phyloP scores from a whole-genome alignment of 2,888 invertebrate genomes.

The Cephus rjabovi region DNA sequence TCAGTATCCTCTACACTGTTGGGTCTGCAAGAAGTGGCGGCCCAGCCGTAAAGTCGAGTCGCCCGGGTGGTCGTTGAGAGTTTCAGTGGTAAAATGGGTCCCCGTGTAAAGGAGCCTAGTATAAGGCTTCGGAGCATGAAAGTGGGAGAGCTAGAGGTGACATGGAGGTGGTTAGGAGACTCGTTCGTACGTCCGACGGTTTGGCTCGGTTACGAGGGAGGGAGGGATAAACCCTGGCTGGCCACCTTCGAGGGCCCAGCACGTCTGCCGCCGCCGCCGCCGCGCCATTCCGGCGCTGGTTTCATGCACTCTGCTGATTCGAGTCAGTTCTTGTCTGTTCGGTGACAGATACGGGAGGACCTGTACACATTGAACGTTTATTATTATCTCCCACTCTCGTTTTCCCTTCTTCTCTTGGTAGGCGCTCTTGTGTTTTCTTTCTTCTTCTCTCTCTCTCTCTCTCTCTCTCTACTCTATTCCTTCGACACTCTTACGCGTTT shows the following conservation, averaged over 20 bases:
- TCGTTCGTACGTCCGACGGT: neutral
- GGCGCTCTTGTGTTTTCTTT: neutral
- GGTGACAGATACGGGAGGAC: conserved; percentile 47
- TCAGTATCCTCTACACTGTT: neutral
- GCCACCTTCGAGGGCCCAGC: conserved; percentile 52
- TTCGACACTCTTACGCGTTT: neutral
- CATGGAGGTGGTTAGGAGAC: neutral
- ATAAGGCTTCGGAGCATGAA: conserved; percentile 8
- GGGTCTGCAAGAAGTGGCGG: neutral
- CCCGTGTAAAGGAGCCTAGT: neutral
- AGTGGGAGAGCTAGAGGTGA: conserved; percentile 22
- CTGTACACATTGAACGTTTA: conserved; percentile 6
- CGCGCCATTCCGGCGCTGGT: conserved; percentile 42
- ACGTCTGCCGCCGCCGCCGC: conserved; percentile 30
- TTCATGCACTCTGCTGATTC: conserved; percentile 44
- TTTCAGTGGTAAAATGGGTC: neutral
- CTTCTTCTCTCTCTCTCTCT: neutral
- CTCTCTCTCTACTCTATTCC: neutral
- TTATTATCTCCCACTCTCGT: conserved; percentile 18
- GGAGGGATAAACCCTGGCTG: conserved; percentile 49
- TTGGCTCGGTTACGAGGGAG: conserved; percentile 29
- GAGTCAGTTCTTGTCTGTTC: conserved; percentile 52
- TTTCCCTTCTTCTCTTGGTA: neutral
- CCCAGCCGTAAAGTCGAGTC: neutral
- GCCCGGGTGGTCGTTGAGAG: neutral